These are phyloP conservation scores for Pemphigus obesinymphae DNA, from an alignment of 1,140 invertebrate species.

Conservation along the genomic window DNA sequence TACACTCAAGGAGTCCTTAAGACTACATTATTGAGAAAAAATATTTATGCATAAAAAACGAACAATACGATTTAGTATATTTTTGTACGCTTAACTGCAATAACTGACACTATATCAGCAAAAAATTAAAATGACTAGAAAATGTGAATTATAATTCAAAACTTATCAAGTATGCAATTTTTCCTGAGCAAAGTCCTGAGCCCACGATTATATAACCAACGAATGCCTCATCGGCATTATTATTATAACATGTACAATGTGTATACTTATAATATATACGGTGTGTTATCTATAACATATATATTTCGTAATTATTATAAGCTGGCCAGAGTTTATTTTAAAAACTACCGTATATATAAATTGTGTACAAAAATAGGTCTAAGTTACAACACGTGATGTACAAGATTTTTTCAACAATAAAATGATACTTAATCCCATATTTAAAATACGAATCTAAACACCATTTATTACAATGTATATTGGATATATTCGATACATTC, in stretches of 20 bases:
- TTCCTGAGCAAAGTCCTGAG: background rate
- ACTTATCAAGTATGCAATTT: background rate
- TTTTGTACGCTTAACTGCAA: too few species aligned
- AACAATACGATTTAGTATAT: too few species aligned
- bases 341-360: slow-evolving; percentile 21
- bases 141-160: background rate
- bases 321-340: background rate
- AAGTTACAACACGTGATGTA: slow-evolving; percentile 16
- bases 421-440: background rate
- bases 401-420: slow-evolving; percentile 17
- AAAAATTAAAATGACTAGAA: too few species aligned
- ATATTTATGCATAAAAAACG: too few species aligned
- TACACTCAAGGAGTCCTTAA: too few species aligned
- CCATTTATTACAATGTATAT: background rate
- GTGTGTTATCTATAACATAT: too few species aligned
- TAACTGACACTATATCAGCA: too few species aligned
- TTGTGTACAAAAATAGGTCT: slow-evolving; percentile 35
- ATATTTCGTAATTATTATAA: background rate
- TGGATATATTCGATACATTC: background rate
- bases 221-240: background rate
- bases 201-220: too few species aligned
- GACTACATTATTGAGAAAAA: too few species aligned
- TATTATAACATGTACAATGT: background rate
- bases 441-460: background rate
- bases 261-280: background rate